Evolutionary conservation across 1,140 invertebrate genomes (phyloP), one percentile per base, ranked within the genome.

Genomic region (Drosophila elegans): DNA sequence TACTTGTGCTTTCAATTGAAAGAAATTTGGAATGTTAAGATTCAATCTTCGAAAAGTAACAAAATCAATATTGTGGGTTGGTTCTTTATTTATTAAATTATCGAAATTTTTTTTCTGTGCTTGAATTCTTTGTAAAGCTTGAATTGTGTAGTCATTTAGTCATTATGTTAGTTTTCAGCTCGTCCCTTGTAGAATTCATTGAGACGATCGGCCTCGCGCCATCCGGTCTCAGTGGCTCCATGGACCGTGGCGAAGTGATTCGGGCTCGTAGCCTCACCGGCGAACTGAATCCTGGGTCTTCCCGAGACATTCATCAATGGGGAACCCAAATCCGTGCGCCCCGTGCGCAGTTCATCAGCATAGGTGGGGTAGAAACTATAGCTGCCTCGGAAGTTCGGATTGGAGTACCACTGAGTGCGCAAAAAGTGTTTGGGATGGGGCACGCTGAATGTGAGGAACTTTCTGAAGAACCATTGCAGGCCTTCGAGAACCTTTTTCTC

Each of bases 151-250:
- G 29, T 21, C 16, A 0, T 32, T 32, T 32, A 32, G 29, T 7
- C 7, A 32, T 9, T n/a, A 48, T 2, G 12, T 48, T 7, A n/a
- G 21, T 46, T 61, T 10, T 7, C 42, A 16, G 25, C 34, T 2
- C 59, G 51, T 2, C 11, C 42, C 13, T 55, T 54, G 32, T 91
- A 91, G 29, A 76, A 90, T 27, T 71, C 55, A 38, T 75, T 74
- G 2, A 92, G 68, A 0, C 91, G 82, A 49, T 96, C 93, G 1
- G 96, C 96, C 92, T 97, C 97, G 54, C 96, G 93, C 92, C 95
- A 96, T 1, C 97, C 97, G 27, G 94, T 94, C 91, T 96, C 95
- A 2, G 97, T 93, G 3, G 97, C 97, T 4, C 97, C 97, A 91
- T 98, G 97, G 1, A 96, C 96, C 1, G 96, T 96, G 3, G 95